phyloP scores from a whole-genome alignment of 1,140 invertebrate species.

The Ruditapes philippinarum region DNA sequence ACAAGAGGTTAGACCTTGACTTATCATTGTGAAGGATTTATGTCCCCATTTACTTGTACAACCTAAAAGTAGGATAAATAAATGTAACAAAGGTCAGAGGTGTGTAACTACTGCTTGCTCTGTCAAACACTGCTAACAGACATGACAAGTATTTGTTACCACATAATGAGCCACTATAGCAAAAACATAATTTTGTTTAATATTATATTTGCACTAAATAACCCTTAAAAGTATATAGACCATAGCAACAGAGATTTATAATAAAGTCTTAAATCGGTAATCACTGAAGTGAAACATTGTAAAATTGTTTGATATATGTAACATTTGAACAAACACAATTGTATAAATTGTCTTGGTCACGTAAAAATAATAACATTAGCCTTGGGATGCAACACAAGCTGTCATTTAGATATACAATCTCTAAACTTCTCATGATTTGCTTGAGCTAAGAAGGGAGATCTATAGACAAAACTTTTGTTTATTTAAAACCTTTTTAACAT shows the following conservation, averaged over 20 bases:
- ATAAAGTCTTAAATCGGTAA: neutral
- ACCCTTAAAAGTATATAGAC: neutral
- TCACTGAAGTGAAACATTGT: neutral
- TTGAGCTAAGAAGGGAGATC: too few species aligned
- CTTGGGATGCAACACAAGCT: neutral
- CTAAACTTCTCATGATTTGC: too few species aligned
- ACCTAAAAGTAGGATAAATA: neutral
- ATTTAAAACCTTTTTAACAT: too few species aligned
- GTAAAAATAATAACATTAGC: neutral
- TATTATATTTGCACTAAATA: neutral
- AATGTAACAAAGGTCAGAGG: neutral
- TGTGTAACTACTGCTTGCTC: neutral
- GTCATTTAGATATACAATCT: neutral
- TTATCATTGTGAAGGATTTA: conserved; percentile 1
- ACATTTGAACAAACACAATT: neutral
- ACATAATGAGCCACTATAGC: neutral
- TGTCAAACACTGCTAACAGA: neutral
- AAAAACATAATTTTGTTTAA: neutral
- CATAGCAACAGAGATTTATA: too few species aligned
- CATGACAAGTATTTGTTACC: neutral
- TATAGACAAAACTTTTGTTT: too few species aligned
- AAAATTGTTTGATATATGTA: neutral
- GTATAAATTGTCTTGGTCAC: neutral
- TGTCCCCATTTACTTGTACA: neutral
- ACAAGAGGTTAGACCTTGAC: neutral